Evolutionary conservation across 2,113 vertebrate genomes (phyloP), one percentile per base, ranked within the genome.

Genomic region (Sorex araneus): DNA sequence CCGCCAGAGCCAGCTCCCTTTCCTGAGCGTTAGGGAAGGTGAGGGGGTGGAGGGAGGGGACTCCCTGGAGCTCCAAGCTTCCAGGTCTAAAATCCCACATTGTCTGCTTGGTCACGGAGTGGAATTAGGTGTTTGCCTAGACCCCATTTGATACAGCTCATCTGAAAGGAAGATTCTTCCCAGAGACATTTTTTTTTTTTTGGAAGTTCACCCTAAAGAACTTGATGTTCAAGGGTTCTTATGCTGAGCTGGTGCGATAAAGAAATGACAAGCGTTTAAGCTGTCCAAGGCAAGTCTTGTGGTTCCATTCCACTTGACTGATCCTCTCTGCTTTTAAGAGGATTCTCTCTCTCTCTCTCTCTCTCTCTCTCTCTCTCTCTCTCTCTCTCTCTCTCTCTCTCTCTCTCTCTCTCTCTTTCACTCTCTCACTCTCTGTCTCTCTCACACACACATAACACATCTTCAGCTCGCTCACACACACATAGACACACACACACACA

Each of bases 181-280:
- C 64, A 12, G 60, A 87, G 50, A 43, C 43, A n/a, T 90, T 86
- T 94, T 83, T 94, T n/a, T 90, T 86, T 94, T 83, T 94, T 80
- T 67, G 70, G 87, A 91, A 92, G 82, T 89, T 76, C n/a, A 91
- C 90, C 84, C 85, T 79, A 93, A 94, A 95, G 82, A 89, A 84
- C 66, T 91, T 0, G 6, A 69, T 64, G 79, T 77, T 91, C 5
- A 16, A 60, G 89, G 54, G 87, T 76, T 95, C 81, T 71, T 76
- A 69, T 84, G 88, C 34, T 94, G 85, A 89, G 95, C 88, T 40
- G 54, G 82, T 74, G 76, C 1, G 21, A 57, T 88, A 85, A 75
- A 91, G 92, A 97, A 96, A 93, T 87, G 94, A 81, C 0, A 13
- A 84, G 69, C 71, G 28, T 92, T 91, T 88, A 84, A 87, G 95